These are phyloP conservation scores for Matsumyia berberina DNA, from an alignment of 2,888 invertebrate genomes.

Conservation along the genomic window DNA sequence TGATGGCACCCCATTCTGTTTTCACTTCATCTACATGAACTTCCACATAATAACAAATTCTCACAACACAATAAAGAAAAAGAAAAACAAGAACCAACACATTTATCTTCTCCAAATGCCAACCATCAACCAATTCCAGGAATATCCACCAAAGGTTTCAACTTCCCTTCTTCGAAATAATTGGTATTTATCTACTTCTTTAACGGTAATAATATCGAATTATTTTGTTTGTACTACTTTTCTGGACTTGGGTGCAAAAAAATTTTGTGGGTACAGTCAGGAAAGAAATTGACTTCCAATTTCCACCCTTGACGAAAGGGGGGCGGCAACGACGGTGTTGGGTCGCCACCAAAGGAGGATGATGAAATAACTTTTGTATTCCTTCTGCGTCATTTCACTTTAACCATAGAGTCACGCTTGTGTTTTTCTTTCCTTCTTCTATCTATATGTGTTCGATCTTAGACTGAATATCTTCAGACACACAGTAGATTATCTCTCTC, in stretches of 20 bases:
- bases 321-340: no score
- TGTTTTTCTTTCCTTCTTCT: neutral
- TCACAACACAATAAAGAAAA: neutral
- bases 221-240: constrained; percentile 60
- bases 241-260: constrained; percentile 28
- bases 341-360: neutral
- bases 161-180: constrained; percentile 23
- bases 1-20: neutral
- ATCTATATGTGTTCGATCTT: constrained; percentile 18
- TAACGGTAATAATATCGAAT: constrained; percentile 75
- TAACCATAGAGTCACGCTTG: constrained; percentile 49
- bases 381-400: constrained; percentile 71
- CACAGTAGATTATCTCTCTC: constrained; percentile 62
- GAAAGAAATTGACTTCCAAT: constrained; percentile 50
- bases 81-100: neutral
- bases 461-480: constrained; percentile 65
- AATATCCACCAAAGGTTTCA: neutral
- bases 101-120: no score
- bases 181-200: constrained; percentile 67
- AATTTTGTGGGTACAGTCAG: neutral
- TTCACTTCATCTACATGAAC: neutral
- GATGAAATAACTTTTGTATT: constrained; percentile 67
- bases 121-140: constrained; percentile 1
- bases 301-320: constrained; percentile 15
- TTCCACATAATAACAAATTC: neutral